Evolutionary conservation across 2,113 vertebrate species (phyloP).

Genomic region (Arothron firmamentum): DNA sequence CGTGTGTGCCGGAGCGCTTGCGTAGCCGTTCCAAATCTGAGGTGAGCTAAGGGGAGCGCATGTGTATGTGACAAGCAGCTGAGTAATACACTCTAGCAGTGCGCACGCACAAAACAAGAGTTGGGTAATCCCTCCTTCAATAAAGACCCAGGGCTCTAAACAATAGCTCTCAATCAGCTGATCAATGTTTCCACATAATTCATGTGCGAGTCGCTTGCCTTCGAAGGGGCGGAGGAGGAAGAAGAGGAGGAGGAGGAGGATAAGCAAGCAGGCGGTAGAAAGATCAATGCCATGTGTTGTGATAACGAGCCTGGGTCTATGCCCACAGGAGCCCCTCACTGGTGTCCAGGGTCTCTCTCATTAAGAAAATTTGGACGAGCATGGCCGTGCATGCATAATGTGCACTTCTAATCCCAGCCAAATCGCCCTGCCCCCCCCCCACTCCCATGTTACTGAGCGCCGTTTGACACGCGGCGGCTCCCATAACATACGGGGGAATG

Average conservation of each 20-base stretch:
- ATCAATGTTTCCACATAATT: slow-evolving; percentile 99
- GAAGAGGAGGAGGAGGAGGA: slow-evolving; percentile 65
- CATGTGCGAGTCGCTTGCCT: slow-evolving; percentile 91
- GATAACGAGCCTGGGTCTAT: slow-evolving; percentile 91
- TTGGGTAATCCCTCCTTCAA: slow-evolving; percentile 86
- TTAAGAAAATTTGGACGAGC: slow-evolving; percentile 75
- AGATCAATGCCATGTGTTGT: slow-evolving; percentile 91
- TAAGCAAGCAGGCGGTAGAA: slow-evolving; percentile 76
- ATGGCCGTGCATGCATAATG: slow-evolving; percentile 73
- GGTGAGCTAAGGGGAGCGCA: slow-evolving; percentile 52
- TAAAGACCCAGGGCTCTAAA: slow-evolving; percentile 90
- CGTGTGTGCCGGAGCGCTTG: slow-evolving; percentile 46
- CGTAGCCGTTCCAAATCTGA: slow-evolving; percentile 46
- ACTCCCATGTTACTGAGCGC: slow-evolving; percentile 61
- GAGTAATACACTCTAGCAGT: slow-evolving; percentile 79
- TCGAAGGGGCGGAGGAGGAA: slow-evolving; percentile 81
- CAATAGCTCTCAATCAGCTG: slow-evolving; percentile 98
- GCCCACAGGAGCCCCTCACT: slow-evolving; percentile 82
- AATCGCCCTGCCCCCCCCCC: slow-evolving; percentile 45
- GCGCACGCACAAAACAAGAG: slow-evolving; percentile 74
- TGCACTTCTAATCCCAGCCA: slow-evolving; percentile 63
- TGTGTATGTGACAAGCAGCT: slow-evolving; percentile 68
- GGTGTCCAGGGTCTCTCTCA: slow-evolving; percentile 64
- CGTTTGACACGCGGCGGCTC: slow-evolving; percentile 61
- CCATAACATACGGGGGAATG: slow-evolving; percentile 68